These are phyloP conservation scores for Leuciscus waleckii DNA, from an alignment of 2,797 vertebrate species.

Conservation along the genomic window DNA sequence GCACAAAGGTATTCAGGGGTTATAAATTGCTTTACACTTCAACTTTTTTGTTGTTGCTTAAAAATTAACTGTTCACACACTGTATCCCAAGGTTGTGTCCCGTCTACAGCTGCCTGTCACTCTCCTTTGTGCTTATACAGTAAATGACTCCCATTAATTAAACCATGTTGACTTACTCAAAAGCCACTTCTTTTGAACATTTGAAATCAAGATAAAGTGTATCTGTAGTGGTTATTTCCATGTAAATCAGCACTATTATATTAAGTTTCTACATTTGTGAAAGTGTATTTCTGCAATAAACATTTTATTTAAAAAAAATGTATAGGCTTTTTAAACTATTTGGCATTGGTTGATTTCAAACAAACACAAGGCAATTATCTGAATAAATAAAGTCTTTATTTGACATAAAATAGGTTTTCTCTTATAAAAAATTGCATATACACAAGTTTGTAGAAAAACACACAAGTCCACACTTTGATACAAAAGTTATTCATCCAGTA, in stretches of 20 bases:
- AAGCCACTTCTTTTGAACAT: conserved; percentile 46
- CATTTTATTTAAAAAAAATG: too few species aligned
- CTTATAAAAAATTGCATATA: conserved; percentile 74
- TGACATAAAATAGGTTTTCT: conserved; percentile 76
- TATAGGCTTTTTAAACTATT: neutral
- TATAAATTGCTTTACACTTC: conserved; percentile 57
- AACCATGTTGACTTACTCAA: conserved; percentile 53
- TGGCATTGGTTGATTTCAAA: neutral
- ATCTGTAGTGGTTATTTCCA: conserved; percentile 13
- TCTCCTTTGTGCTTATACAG: conserved; percentile 45
- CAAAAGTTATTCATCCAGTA: conserved; percentile 67
- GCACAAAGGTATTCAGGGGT: conserved; percentile 45
- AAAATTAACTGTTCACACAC: conserved; percentile 53
- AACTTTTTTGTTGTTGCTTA: conserved; percentile 56
- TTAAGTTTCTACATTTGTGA: neutral
- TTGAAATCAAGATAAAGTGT: conserved; percentile 48
- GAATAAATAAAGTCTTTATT: conserved; percentile 67
- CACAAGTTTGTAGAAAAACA: conserved; percentile 71
- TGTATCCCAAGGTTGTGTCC: conserved; percentile 50
- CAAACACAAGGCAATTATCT: conserved; percentile 36
- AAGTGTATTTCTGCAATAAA: neutral
- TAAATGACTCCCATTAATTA: conserved; percentile 59
- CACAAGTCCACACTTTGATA: conserved; percentile 77
- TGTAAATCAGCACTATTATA: neutral
- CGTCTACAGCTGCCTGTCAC: conserved; percentile 45